Evolutionary conservation across 1,140 invertebrate species (phyloP).

Genomic region (Delia radicum): DNA sequence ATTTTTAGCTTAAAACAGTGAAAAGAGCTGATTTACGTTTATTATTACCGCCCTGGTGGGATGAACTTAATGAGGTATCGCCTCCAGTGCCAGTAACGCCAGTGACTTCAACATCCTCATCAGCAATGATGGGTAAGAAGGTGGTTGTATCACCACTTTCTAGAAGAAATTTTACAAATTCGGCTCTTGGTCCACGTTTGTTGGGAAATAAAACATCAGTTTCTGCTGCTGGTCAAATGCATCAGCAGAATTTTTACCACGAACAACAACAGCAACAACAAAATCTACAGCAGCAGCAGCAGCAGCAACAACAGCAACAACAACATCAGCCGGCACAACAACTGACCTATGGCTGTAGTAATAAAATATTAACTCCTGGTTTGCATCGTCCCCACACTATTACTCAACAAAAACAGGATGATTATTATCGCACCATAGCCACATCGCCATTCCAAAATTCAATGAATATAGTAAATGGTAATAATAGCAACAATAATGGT

Average conservation of each 20-base stretch:
- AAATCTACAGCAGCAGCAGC: conserved; percentile 34
- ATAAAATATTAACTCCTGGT: not conserved
- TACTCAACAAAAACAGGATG: conserved; percentile 47
- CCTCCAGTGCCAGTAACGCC: conserved; percentile 30
- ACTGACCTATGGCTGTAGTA: conserved; percentile 25
- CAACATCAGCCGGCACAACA: conserved; percentile 3
- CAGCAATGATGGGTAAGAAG: conserved; percentile 13
- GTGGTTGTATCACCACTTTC: conserved; percentile 6
- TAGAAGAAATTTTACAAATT: not conserved
- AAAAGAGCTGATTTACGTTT: conserved; percentile 83
- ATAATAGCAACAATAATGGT: not conserved
- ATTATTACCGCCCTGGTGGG: conserved; percentile 90
- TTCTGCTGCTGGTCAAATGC: not conserved
- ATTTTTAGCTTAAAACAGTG: conserved; percentile 29
- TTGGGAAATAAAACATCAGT: not conserved
- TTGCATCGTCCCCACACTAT: conserved; percentile 27
- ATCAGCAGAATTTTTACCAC: not conserved
- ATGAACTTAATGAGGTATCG: conserved; percentile 79
- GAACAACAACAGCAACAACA: conserved; percentile 18
- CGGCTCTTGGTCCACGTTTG: not conserved
- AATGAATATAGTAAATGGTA: conserved; percentile 16
- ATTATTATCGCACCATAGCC: conserved; percentile 54
- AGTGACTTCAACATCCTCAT: not conserved
- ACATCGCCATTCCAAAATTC: conserved; percentile 51
- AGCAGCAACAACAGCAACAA: not conserved